Percentiles rank a stretch among this genome's conserved stretches.
Conservation (phyloP, 2,888 invertebrate species). For the Coleophora deauratella region DNA sequence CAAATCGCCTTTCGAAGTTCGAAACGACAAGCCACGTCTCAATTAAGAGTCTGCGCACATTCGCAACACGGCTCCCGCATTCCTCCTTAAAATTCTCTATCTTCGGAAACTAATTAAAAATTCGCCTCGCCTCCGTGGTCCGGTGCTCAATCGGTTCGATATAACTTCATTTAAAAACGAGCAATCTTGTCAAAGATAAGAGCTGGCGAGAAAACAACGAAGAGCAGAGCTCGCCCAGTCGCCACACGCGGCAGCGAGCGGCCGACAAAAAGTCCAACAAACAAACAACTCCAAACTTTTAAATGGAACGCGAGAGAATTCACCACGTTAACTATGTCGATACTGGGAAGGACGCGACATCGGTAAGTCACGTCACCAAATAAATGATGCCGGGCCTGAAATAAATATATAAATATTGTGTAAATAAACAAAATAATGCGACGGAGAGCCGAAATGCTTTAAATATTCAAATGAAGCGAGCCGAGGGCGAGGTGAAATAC, state of each 20-base stretch:
- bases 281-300: slow-evolving; percentile 60
- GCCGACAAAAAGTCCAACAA: slow-evolving; percentile 53
- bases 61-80: slow-evolving; percentile 56
- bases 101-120: slow-evolving; percentile 75
- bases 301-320: slow-evolving; percentile 70
- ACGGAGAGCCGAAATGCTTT: slow-evolving; percentile 67
- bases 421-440: slow-evolving; percentile 71
- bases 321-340: slow-evolving; percentile 71
- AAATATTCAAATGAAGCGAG: slow-evolving; percentile 74
- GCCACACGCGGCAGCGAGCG: slow-evolving; percentile 55
- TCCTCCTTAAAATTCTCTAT: slow-evolving; percentile 68
- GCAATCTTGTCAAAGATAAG: slow-evolving; percentile 72
- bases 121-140: slow-evolving; percentile 64
- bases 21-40: slow-evolving; percentile 49
- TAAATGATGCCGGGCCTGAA: slow-evolving; percentile 65
- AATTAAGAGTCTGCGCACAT: slow-evolving; percentile 64
- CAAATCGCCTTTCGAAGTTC: slow-evolving; percentile 49
- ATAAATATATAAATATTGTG: slow-evolving; percentile 73
- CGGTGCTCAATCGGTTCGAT: slow-evolving; percentile 67
- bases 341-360: slow-evolving; percentile 72
- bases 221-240: slow-evolving; percentile 64
- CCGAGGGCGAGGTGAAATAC: slow-evolving; percentile 71
- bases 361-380: slow-evolving; percentile 73
- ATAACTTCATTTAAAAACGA: slow-evolving; percentile 74
- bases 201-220: slow-evolving; percentile 70